phyloP scores from a whole-genome alignment of 2,888 invertebrate genomes.

The Nycteola revayana region DNA sequence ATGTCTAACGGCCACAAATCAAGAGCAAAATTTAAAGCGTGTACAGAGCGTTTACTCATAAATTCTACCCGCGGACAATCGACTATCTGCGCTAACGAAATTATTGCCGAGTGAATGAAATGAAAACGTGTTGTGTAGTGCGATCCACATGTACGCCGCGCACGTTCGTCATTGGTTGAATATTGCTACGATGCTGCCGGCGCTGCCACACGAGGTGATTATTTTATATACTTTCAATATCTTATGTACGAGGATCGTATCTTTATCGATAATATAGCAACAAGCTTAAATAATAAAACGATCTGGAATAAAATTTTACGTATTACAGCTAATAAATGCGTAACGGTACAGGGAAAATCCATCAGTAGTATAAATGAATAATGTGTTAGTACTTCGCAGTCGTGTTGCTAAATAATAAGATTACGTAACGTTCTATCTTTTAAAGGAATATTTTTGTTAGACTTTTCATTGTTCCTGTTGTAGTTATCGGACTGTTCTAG shows the following conservation, averaged over 20 bases:
- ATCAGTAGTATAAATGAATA: conserved; percentile 30
- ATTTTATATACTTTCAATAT: conserved; percentile 14
- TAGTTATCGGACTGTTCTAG: no score
- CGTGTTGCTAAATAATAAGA: no score
- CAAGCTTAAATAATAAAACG: conserved; percentile 17
- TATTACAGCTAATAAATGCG: conserved; percentile 20
- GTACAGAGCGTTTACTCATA: conserved; percentile 15
- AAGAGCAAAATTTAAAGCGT: conserved; percentile 14
- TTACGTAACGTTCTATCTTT: no score
- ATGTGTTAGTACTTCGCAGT: conserved; percentile 5
- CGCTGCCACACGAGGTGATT: conserved; percentile 24
- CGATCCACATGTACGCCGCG: conserved; percentile 14
- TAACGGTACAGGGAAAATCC: conserved; percentile 31
- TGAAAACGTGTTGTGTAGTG: conserved; percentile 26
- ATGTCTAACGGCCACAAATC: conserved; percentile 15
- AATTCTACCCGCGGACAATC: conserved; percentile 16
- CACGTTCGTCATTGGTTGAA: conserved; percentile 28
- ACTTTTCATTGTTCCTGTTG: no score
- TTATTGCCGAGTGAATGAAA: conserved; percentile 22
- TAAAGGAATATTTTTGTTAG: no score
- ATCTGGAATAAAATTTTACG: conserved; percentile 6
- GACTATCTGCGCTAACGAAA: conserved; percentile 22
- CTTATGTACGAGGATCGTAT: no score
- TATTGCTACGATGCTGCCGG: conserved; percentile 16
- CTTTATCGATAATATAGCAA: no score